These are phyloP conservation scores for Spilarctia lutea DNA, from an alignment of 2,888 invertebrate species.

Conservation along the genomic window DNA sequence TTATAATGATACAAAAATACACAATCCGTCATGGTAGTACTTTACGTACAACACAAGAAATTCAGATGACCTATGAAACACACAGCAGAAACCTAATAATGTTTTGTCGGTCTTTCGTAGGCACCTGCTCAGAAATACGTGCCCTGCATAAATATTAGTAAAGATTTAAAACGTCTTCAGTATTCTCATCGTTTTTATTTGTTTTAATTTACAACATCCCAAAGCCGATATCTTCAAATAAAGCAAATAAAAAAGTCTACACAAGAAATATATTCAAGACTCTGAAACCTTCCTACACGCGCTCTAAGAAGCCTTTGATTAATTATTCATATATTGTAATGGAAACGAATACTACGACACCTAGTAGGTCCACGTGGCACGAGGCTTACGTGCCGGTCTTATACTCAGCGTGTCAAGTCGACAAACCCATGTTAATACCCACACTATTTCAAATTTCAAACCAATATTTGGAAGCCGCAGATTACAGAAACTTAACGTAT, in stretches of 20 bases:
- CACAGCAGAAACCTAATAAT: neutral
- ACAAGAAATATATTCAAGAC: neutral
- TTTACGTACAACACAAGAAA: neutral
- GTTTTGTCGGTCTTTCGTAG: neutral
- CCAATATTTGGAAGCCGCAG: neutral
- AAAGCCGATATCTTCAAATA: neutral
- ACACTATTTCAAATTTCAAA: neutral
- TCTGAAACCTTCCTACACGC: slow-evolving; percentile 3
- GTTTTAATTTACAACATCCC: neutral
- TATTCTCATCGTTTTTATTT: neutral
- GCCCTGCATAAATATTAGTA: neutral
- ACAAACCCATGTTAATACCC: slow-evolving; percentile 6
- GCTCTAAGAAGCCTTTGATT: slow-evolving; percentile 23
- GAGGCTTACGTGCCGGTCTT: neutral
- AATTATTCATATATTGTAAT: slow-evolving; percentile 42
- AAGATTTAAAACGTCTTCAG: neutral
- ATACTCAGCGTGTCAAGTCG: slow-evolving; percentile 12
- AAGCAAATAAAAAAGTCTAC: neutral
- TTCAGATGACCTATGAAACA: neutral
- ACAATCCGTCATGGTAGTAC: neutral
- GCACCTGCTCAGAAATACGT: neutral
- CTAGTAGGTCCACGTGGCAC: neutral
- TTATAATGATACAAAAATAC: neutral
- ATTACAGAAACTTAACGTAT: neutral
- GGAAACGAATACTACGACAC: slow-evolving; percentile 11